A percentile compares a stretch with the other conserved stretches of the same genome.
phyloP scores from a whole-genome alignment of 2,888 invertebrate genomes.

The Sepiola atlantica region DNA sequence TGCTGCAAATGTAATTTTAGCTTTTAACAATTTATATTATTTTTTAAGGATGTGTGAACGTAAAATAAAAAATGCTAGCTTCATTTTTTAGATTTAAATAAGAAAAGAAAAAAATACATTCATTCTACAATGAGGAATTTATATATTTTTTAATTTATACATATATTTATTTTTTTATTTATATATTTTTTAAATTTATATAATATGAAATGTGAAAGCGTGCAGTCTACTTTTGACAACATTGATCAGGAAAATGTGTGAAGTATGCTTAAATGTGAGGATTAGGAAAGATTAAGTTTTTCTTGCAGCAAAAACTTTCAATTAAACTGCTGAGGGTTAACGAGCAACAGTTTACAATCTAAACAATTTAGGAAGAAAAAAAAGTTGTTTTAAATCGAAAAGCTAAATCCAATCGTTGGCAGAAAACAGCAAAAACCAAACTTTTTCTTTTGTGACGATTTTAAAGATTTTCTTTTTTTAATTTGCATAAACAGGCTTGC shows the following conservation, averaged over 20 bases:
- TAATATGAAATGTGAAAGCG: background rate
- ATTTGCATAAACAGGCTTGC: background rate
- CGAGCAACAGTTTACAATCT: background rate
- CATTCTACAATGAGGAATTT: no score
- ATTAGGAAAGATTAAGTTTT: no score
- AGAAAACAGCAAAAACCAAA: background rate
- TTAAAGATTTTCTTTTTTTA: background rate
- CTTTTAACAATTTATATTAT: no score
- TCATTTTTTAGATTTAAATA: no score
- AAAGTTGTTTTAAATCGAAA: background rate
- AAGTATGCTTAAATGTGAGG: no score
- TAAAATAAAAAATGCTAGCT: no score
- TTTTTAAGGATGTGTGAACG: no score
- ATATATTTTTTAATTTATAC: no score
- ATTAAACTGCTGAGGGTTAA: background rate
- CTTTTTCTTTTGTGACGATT: background rate
- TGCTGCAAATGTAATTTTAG: no score
- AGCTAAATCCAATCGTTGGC: background rate
- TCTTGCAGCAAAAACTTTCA: background rate
- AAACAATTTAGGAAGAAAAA: background rate
- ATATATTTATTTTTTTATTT: no score
- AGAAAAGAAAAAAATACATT: no score
- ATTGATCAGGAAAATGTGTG: background rate
- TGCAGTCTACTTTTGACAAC: background rate
- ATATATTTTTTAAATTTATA: no score